Evolutionary conservation across 2,888 invertebrate species (phyloP), one percentile per base, ranked within the genome.

Genomic region (Diaprepes abbreviatus): DNA sequence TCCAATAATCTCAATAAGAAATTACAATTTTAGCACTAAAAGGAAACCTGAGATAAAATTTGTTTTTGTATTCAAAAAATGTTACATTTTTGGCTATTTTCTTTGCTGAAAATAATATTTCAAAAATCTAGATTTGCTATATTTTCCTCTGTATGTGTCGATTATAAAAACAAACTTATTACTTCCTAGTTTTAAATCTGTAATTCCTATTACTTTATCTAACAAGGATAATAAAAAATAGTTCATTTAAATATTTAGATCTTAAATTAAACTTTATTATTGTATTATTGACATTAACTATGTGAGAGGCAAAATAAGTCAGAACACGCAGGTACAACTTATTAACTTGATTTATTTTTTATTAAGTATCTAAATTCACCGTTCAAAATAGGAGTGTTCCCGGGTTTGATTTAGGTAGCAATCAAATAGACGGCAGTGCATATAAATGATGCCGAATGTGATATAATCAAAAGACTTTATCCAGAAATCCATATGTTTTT

Each of bases 401-500:
- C 17, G 6, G 40, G 43, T 58, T 58, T 58, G 43, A 58, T 58
- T 40, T 40, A 58, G 21, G 58, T 31, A 31, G 58, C 31, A 55
- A 58, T 58, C 31, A 40, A 58, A 58, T 35, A 43, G 57, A 65
- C 48, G 21, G 48, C 28, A 28, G 28, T 38, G 43, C 55, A 63
- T 69, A 59, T 59, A 69, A 69, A 64, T 63, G 64, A 63, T 50
- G 16, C 62, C 62, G 52, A 60, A 54, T 55, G 50, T 28, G 60
- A 63, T 66, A 43, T 43, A 66, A 66, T 70, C 66, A 74, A 74
- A 72, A 77, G 82, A 82, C 79, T 80, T 80, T 78, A 81, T 80
- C 81, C 82, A 82, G 82, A 81, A 82, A 80, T 82, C 80, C 81
- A 80, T 80, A 81, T 82, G 82, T 82, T 82, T 81, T 80, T 80